Base-by-base conservation (phyloP, 2,888 invertebrate genomes). In the Steromphala cineraria region DNA sequence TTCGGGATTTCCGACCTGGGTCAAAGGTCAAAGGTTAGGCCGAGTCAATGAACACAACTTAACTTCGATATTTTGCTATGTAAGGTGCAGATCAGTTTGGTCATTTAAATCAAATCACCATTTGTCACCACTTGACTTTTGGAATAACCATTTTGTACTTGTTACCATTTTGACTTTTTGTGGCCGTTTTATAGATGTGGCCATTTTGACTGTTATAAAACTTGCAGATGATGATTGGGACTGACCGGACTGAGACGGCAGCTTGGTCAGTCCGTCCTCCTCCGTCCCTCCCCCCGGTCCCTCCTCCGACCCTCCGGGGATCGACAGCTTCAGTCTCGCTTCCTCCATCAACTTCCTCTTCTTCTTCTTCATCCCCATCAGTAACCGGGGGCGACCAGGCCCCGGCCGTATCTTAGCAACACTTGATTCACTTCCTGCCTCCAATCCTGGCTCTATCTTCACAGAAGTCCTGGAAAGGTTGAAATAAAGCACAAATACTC, bases 1-100 rank as follows among this genome's bases (percentile, higher is more conserved):
- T 88, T 46, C 96, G 96, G 82, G 87, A 83, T 81, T 95, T 95
- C 91, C 96, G 96, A 31, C 86, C 89, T 87, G 79, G 8, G 82
- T 17, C 5, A 46, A 3, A 31, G 36, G 15, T 19, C n/a, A 31
- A 67, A n/a, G 19, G 31, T 17, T 10, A 24, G 24, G 0, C n/a
- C n/a, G 67, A 17, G 28, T 31, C 24, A 17, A 24, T 4, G 56
- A 4, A 24, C 10, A 67, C 24, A 77, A 46, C 24, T 10, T 1
- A n/a, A 67, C 2, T 7, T 52, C n/a, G 24, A 67, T 5, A 53
- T 53, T 24, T 24, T 76, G 24, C 36, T 13, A n/a, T n/a, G n/a
- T n/a, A n/a, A n/a, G n/a, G n/a, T n/a, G n/a, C n/a, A n/a, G n/a
- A n/a, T n/a, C n/a, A n/a, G n/a, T n/a, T n/a, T n/a, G n/a, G n/a